These are phyloP conservation scores for Gonioctena quinquepunctata DNA, from an alignment of 1,140 invertebrate species.

Conservation along the genomic window DNA sequence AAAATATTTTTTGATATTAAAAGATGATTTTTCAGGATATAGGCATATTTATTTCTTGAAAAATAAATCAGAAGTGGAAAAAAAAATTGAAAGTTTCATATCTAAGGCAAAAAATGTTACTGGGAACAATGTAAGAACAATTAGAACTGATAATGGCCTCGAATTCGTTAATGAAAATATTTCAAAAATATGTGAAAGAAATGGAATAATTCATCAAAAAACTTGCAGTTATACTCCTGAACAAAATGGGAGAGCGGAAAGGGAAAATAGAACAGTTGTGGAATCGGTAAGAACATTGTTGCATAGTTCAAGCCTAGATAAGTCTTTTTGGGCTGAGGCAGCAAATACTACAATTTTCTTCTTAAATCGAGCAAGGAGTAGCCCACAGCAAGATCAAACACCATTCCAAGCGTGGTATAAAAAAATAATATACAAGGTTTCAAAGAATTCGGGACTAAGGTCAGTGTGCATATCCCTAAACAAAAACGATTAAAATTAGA, in stretches of 20 bases:
- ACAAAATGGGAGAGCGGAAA: constrained; percentile 58
- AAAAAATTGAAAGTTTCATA: constrained; percentile 44
- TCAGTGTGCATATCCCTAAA: constrained; percentile 52
- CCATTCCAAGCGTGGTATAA: constrained; percentile 52
- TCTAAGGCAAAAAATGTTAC: constrained; percentile 46
- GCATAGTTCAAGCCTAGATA: constrained; percentile 31
- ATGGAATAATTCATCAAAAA: constrained; percentile 51
- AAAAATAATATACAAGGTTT: no score
- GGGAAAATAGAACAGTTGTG: constrained; percentile 54
- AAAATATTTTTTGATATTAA: constrained; percentile 50
- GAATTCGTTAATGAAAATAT: no score
- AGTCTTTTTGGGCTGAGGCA: constrained; percentile 52
- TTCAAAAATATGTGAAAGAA: no score
- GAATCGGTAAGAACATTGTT: constrained; percentile 55
- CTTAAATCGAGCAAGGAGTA: constrained; percentile 52
- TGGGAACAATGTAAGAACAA: constrained; percentile 43
- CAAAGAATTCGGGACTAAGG: constrained; percentile 53
- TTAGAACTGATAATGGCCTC: constrained; percentile 57
- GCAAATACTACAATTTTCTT: constrained; percentile 52
- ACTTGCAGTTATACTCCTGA: constrained; percentile 56
- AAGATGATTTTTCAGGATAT: constrained; percentile 47
- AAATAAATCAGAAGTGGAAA: constrained; percentile 36
- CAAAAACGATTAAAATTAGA: constrained; percentile 52
- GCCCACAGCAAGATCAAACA: constrained; percentile 39
- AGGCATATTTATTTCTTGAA: constrained; percentile 42